These are phyloP conservation scores for Spilosoma lubricipeda DNA, from an alignment of 2,888 invertebrate genomes.

Conservation along the genomic window DNA sequence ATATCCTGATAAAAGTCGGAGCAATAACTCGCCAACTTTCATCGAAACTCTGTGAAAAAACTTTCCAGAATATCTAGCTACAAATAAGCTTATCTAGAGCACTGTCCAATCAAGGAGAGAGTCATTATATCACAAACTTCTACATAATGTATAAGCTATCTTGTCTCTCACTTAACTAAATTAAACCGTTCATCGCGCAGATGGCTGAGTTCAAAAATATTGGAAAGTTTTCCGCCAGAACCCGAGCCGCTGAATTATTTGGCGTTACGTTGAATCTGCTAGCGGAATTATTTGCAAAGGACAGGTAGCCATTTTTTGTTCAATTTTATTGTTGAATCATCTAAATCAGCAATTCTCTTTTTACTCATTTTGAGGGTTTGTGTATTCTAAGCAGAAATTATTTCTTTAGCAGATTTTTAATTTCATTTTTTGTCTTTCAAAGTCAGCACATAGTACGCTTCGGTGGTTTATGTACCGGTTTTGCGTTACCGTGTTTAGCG, in stretches of 20 bases:
- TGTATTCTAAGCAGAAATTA: background rate
- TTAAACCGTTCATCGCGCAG: slow-evolving; percentile 65
- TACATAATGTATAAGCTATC: slow-evolving; percentile 63
- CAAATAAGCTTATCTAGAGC: slow-evolving; percentile 10
- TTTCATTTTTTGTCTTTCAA: background rate
- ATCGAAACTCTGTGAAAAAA: background rate
- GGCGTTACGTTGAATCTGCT: slow-evolving; percentile 37
- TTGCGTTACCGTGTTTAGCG: background rate
- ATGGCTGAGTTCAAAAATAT: slow-evolving; percentile 67
- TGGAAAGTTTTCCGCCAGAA: slow-evolving; percentile 56
- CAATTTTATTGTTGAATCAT: slow-evolving; percentile 26
- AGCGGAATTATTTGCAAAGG: slow-evolving; percentile 47
- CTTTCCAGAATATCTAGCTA: background rate
- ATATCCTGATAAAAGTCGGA: background rate
- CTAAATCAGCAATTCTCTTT: slow-evolving; percentile 18
- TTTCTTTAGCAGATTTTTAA: background rate
- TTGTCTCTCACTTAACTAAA: slow-evolving; percentile 72
- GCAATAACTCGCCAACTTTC: background rate
- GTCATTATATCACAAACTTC: slow-evolving; percentile 48
- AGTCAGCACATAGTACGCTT: background rate
- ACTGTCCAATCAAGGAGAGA: slow-evolving; percentile 22
- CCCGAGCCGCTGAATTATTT: slow-evolving; percentile 20
- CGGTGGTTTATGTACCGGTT: background rate
- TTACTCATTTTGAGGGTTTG: background rate
- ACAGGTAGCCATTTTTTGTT: slow-evolving; percentile 40